Evolutionary conservation across 2,888 invertebrate species (phyloP), one percentile per base, ranked within the genome.

Genomic region (Nomada lathburiana): DNA sequence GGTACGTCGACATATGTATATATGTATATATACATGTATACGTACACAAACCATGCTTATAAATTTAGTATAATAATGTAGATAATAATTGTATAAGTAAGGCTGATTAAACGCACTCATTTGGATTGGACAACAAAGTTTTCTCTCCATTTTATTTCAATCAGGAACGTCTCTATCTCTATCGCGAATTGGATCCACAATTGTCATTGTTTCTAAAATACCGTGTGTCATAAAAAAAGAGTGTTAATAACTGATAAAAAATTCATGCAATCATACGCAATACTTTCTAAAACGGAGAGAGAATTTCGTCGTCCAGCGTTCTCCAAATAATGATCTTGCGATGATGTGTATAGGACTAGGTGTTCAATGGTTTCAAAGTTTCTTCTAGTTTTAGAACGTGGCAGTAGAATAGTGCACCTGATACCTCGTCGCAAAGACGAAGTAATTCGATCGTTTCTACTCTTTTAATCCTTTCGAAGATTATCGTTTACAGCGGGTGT

Each of bases 391-490:
- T 84, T 79, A 82, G 71, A 86, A 89, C 81, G 85, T 92, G 92
- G 91, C 92, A 92, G 92, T 92, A 89, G 89, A 89, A 88, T 88
- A 87, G 83, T 83, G 80, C 81, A 84, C 82, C 84, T 85, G 75
- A 72, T 78, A 86, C 79, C 83, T 86, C 75, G 76, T 57, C 75
- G 82, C 83, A 83, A 89, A 60, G 74, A 82, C 82, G 78, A 62
- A 79, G 44, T 81, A 79, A 83, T 76, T 81, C 76, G 78, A 81
- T 44, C 76, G 42, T 62, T 47, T 50, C 11, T 20, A 18, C 18
- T 2, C 42, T 9, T 52, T 16, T 20, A n/a, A 55, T 29, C 16
- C 26, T 18, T 18, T 4, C 11, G 20, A 62, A 42, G 5, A 0
- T 18, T 11, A 16, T 29, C 16, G n/a, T 20, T 23, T 57, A 57